Evolutionary conservation across 2,888 invertebrate species (phyloP).

Genomic region (Dascillus cervinus): DNA sequence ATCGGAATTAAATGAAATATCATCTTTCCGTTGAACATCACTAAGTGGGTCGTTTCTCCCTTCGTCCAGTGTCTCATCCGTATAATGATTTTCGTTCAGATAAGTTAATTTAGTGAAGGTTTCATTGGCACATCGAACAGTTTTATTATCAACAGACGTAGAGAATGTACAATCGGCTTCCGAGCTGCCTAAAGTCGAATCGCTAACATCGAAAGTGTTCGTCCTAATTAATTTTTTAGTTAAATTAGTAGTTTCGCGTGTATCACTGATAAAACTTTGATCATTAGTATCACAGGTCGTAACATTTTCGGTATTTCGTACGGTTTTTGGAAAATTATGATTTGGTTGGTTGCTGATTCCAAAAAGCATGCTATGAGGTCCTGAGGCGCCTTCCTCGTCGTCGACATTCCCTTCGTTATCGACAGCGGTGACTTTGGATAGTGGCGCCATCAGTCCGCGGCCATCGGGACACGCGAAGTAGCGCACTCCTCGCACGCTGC

Average conservation of each 20-base stretch:
- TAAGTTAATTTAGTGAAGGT: constrained; percentile 2
- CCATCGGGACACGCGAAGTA: constrained; percentile 54
- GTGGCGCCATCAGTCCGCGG: constrained; percentile 57
- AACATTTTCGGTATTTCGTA: too few relatives aligned
- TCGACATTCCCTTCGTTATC: constrained; percentile 41
- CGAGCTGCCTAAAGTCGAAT: too few relatives aligned
- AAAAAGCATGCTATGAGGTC: constrained; percentile 55
- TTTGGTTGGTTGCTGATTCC: constrained; percentile 39
- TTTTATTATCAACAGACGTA: not conserved
- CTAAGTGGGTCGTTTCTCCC: too few relatives aligned
- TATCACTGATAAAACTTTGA: too few relatives aligned
- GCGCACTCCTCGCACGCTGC: constrained; percentile 50
- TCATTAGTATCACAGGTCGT: too few relatives aligned
- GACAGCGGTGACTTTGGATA: constrained; percentile 44
- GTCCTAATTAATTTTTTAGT: too few relatives aligned
- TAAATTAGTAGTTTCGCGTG: not conserved
- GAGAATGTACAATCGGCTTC: too few relatives aligned
- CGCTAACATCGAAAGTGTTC: not conserved
- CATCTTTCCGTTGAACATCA: too few relatives aligned
- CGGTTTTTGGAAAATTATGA: not conserved
- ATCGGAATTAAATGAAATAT: too few relatives aligned
- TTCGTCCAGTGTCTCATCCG: constrained; percentile 9
- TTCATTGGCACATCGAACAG: not conserved
- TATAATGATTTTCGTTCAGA: constrained; percentile 11
- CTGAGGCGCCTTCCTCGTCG: constrained; percentile 44